A percentile compares a stretch with the other conserved stretches of the same genome.
phyloP scores from a whole-genome alignment of 2,888 invertebrate genomes.

The Torymus texanus region DNA sequence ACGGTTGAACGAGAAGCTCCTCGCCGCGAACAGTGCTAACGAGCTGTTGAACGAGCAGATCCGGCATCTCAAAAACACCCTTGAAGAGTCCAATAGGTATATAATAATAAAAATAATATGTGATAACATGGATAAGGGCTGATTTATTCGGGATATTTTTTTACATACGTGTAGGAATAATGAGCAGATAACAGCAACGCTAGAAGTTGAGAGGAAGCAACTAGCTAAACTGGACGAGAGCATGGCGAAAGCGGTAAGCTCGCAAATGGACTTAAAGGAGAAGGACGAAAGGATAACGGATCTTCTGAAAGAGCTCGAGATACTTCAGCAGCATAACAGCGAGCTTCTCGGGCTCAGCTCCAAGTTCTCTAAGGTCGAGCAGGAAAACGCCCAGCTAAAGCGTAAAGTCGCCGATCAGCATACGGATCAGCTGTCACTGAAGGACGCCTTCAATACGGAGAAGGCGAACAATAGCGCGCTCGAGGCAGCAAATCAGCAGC shows the following conservation, averaged over 20 bases:
- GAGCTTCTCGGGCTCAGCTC: conserved; percentile 68
- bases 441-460: conserved; percentile 65
- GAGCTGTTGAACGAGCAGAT: conserved; percentile 65
- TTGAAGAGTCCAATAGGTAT: conserved; percentile 62
- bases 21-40: conserved; percentile 63
- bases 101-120: not conserved
- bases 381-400: conserved; percentile 68
- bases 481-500: conserved; percentile 66
- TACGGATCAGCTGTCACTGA: conserved; percentile 64
- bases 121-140: too few relatives aligned
- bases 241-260: conserved; percentile 61
- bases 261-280: conserved; percentile 63
- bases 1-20: conserved; percentile 68
- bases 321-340: conserved; percentile 70
- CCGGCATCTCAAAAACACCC: conserved; percentile 63
- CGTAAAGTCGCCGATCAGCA: conserved; percentile 66
- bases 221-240: conserved; percentile 65
- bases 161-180: conserved; percentile 61
- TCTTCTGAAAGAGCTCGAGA: conserved; percentile 66
- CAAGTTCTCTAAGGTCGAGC: conserved; percentile 66
- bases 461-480: conserved; percentile 66
- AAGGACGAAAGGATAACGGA: conserved; percentile 70
- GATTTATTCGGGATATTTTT: too few relatives aligned
- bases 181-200: conserved; percentile 61
- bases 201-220: conserved; percentile 65